These are phyloP conservation scores for Papilio helenus DNA, from an alignment of 1,140 invertebrate species.

Conservation along the genomic window DNA sequence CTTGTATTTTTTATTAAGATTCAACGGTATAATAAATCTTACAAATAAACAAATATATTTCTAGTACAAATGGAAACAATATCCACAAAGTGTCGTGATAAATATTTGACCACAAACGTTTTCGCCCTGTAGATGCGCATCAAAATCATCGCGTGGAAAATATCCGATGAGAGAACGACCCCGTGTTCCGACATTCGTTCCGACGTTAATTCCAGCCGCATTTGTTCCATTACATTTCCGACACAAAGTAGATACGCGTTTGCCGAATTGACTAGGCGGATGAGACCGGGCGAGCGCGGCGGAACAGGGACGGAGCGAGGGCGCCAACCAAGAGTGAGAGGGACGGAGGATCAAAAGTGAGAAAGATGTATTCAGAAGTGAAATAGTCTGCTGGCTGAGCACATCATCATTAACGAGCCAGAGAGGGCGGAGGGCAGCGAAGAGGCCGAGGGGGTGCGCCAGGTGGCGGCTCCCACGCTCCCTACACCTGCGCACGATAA, in stretches of 20 bases:
- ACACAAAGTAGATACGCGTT: slow-evolving; percentile 82
- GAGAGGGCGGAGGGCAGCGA: slow-evolving; percentile 81
- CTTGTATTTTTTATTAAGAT: background rate
- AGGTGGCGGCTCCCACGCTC: slow-evolving; percentile 77
- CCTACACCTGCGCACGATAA: slow-evolving; percentile 71
- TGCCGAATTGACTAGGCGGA: slow-evolving; percentile 82
- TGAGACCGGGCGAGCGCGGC: slow-evolving; percentile 75
- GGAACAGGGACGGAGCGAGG: slow-evolving; percentile 57
- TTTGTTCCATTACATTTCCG: slow-evolving; percentile 83
- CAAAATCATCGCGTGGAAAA: slow-evolving; percentile 81
- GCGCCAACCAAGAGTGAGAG: slow-evolving; percentile 52
- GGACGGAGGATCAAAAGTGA: slow-evolving; percentile 81
- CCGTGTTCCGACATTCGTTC: slow-evolving; percentile 80
- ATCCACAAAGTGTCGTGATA: slow-evolving; percentile 8
- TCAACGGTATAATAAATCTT: background rate
- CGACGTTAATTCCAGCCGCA: slow-evolving; percentile 81
- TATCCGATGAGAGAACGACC: slow-evolving; percentile 74
- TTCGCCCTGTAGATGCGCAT: slow-evolving; percentile 71
- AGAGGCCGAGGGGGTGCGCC: slow-evolving; percentile 79
- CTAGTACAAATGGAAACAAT: background rate
- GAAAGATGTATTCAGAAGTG: slow-evolving; percentile 85
- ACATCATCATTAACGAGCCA: slow-evolving; percentile 84
- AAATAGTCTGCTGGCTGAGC: slow-evolving; percentile 84
- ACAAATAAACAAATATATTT: background rate
- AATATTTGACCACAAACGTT: slow-evolving; percentile 40